Evolutionary conservation across 2,113 vertebrate genomes (phyloP), one percentile per base, ranked within the genome.

Genomic region (Nyctibius bracteatus): DNA sequence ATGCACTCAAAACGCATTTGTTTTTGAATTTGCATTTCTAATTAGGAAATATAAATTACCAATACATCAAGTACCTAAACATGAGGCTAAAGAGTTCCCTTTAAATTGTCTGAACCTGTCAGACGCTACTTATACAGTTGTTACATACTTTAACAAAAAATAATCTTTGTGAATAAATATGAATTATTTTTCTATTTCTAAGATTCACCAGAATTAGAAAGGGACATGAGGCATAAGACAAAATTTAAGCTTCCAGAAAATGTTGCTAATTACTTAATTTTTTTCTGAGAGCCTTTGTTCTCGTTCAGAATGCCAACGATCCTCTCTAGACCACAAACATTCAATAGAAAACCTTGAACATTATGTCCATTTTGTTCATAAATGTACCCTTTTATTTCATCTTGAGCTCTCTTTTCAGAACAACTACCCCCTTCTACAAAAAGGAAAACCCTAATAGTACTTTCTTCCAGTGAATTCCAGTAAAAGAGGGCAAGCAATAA

Each of bases 371-470:
- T 86, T 96, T 94, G 77, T 81, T 55, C 94, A 68, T 73, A 94
- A 96, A 96, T 63, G 25, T 80, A 80, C 54, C 44, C 41, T 81
- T 91, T 66, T 91, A 77, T 93, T 93, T 90, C n/a, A 77, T 91
- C 58, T 72, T 37, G 23, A 30, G 20, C 72, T 93, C 37, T 88
- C 61, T 88, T 84, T 80, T 81, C 94, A 93, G 89, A 91, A 51
- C 59, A 95, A 67, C 81, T 37, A 70, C 21, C 21, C 47, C 37
- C 28, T 51, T 83, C 88, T 77, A 44, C 78, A 95, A 83, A 90
- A 91, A 73, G 33, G 74, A 93, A 94, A 90, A 82, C n/a, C 65
- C 41, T 92, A 86, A 92, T 30, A 91, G 81, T 61, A 75, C 61
- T 92, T 75, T 90, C 12, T 61, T 94, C 37, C 65, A 71, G 49